Base-by-base conservation (phyloP, 2,888 invertebrate species). In the Yponomeuta sedellus region DNA sequence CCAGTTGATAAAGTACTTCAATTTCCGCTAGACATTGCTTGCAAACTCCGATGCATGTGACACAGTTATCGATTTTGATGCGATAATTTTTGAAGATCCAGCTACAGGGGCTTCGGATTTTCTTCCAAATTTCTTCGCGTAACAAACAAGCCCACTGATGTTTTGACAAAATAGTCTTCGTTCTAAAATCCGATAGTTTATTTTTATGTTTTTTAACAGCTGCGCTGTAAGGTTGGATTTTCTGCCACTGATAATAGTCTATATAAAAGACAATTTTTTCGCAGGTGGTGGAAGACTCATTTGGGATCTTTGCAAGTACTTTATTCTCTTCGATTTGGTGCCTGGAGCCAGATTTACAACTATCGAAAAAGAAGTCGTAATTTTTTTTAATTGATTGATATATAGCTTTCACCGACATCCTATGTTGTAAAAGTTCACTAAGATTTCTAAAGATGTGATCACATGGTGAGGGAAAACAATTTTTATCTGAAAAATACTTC, bases 41-140 rank as follows among this genome's bases (percentile, higher is more conserved):
- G 28, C 28, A 28, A 28, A 28, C 5, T 28, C 61, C 61, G 22
- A 20, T 20, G 22, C 61, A 61, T 19, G 22, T 61, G 19, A 6
- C 22, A 19, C 22, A 19, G 12, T 20, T 20, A 61, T 19, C 56
- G 28, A 56, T 56, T 61, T 20, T 12, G 19, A 20, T 61, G 61
- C 20, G 10, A 61, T 61, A 61, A 20, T 61, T 61, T 61, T 61
- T 61, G 20, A 61, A 61, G 11, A 22, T 61, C 20, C 19, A 61
- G 22, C n/a, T 12, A 20, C 61, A 61, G 22, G 61, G 61, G 11
- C 12, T 11, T 61, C 20, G 12, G 11, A 20, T 19, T 20, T 12
- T 12, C 22, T n/a, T 61, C 61, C 61, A 61, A 19, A 61, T 61
- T 22, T 61, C 61, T 61, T 61, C 61, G 11, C 61, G 61, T 22